Conservation (phyloP, 2,797 vertebrate genomes). For the Varecia variegata region DNA sequence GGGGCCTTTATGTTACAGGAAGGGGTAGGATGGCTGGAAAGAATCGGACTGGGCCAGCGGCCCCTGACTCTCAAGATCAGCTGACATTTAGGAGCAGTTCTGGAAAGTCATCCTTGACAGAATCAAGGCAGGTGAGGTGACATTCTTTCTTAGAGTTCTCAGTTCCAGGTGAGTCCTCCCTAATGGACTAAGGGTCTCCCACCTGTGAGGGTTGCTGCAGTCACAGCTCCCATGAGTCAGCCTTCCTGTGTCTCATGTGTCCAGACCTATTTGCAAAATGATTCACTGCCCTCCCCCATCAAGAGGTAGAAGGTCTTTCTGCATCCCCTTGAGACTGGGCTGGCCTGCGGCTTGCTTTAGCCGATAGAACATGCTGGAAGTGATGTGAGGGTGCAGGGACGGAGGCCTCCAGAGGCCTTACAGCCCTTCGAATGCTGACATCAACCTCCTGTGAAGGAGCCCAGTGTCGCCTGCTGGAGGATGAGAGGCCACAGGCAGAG, state of each 20-base stretch:
- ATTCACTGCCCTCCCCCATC: background rate
- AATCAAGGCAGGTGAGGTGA: background rate
- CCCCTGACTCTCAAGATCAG: too few species aligned
- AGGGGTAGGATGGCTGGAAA: background rate
- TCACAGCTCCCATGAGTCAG: background rate
- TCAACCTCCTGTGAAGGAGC: background rate
- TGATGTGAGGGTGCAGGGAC: background rate
- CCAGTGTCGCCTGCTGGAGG: background rate
- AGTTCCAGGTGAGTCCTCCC: background rate
- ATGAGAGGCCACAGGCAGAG: background rate
- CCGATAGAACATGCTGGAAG: background rate
- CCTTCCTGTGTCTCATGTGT: background rate
- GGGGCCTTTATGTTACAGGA: background rate
- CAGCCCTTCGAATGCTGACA: background rate
- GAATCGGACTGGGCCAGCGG: background rate
- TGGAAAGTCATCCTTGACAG: background rate
- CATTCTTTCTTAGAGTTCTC: background rate
- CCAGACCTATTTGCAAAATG: background rate
- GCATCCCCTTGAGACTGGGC: background rate
- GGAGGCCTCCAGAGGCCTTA: background rate
- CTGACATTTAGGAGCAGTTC: background rate
- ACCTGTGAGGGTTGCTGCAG: background rate
- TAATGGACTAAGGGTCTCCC: background rate
- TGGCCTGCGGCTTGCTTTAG: background rate
- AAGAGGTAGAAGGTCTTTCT: background rate